Percentiles rank a stretch among this genome's conserved stretches.
Evolutionary conservation across 37 sponge, comb jelly and placozoan genomes (phyloP).

Genomic region (Spongia lamella): DNA sequence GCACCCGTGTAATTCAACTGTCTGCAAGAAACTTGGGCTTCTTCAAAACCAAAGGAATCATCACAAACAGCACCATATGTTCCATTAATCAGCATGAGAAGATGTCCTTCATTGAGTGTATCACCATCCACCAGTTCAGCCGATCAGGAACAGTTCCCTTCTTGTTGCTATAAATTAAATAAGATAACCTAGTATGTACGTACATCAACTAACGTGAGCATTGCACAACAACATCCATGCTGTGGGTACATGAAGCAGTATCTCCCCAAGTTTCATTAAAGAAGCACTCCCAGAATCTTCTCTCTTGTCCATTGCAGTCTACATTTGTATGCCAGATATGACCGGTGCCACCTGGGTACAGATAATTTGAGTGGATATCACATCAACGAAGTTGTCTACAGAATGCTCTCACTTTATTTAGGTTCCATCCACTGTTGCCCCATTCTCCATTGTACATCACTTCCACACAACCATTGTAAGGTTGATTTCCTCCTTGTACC

Average conservation of each 20-base stretch:
- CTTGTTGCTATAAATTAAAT: too few relatives aligned
- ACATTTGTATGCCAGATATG: neutral
- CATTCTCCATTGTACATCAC: constrained; percentile 10
- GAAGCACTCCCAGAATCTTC: constrained; percentile 1
- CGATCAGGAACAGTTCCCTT: too few relatives aligned
- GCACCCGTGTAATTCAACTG: neutral
- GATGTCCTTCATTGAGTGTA: neutral
- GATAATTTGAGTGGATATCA: neutral
- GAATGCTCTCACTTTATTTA: constrained; percentile 12
- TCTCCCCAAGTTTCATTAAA: constrained; percentile 2
- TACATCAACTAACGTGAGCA: neutral
- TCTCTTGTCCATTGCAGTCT: constrained; percentile 12
- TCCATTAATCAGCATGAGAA: neutral
- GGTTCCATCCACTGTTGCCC: constrained; percentile 35
- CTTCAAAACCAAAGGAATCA: neutral
- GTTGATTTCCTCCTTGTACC: constrained; percentile 3
- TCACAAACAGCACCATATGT: constrained; percentile 11
- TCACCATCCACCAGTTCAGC: neutral
- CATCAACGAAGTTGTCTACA: constrained; percentile 11
- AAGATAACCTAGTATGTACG: too few relatives aligned
- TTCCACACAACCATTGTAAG: constrained; percentile 11
- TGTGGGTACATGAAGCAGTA: constrained; percentile 1
- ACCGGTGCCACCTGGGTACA: constrained; percentile 10
- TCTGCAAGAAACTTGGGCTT: constrained; percentile 1
- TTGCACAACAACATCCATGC: constrained; percentile 11